phyloP scores from a whole-genome alignment of 2,888 invertebrate genomes.

The Lordiphosa fenestrarum region DNA sequence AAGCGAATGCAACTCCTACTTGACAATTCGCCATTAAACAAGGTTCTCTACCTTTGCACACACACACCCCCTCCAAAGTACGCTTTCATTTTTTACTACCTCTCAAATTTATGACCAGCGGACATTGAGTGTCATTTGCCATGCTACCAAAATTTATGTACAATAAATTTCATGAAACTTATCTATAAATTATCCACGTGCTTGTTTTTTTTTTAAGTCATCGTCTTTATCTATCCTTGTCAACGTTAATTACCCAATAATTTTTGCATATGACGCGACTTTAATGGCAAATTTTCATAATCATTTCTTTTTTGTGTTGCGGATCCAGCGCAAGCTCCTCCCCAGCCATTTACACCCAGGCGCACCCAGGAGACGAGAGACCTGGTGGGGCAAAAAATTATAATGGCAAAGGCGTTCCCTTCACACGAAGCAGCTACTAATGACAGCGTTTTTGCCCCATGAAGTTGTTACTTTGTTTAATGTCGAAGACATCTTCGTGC shows the following conservation, averaged over 20 bases:
- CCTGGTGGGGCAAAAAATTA: not conserved
- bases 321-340: slow-evolving; percentile 14
- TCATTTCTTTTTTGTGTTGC: slow-evolving; percentile 25
- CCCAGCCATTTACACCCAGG: slow-evolving; percentile 38
- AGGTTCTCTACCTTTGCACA: too few species aligned
- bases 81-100: too few species aligned
- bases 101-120: slow-evolving; percentile 24
- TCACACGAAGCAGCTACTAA: slow-evolving; percentile 37
- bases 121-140: slow-evolving; percentile 30
- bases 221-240: slow-evolving; percentile 32
- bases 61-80: too few species aligned
- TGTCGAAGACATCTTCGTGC: slow-evolving; percentile 42
- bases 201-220: not conserved
- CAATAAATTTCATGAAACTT: slow-evolving; percentile 35
- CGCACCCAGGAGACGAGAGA: slow-evolving; percentile 44
- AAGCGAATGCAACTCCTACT: too few species aligned
- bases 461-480: slow-evolving; percentile 72
- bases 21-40: too few species aligned
- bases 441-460: slow-evolving; percentile 49
- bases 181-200: slow-evolving; percentile 56
- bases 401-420: slow-evolving; percentile 40
- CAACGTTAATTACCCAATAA: slow-evolving; percentile 67
- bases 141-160: slow-evolving; percentile 17
- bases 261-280: slow-evolving; percentile 67
- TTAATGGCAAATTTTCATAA: slow-evolving; percentile 48